These are phyloP conservation scores for Crotalus adamanteus DNA, from an alignment of 2,797 vertebrate genomes.

Conservation along the genomic window DNA sequence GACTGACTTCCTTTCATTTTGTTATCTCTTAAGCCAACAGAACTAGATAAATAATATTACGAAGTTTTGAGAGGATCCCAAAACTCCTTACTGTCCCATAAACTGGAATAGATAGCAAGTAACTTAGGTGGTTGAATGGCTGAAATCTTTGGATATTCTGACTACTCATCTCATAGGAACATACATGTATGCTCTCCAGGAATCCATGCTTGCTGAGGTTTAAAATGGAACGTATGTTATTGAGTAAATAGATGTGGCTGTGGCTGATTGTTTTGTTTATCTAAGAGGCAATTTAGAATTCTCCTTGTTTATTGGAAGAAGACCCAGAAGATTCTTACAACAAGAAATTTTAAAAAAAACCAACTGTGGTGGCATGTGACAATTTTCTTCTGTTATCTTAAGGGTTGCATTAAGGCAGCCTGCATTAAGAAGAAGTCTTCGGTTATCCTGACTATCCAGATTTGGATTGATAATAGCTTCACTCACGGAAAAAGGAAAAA, in stretches of 20 bases:
- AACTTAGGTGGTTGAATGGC: not conserved
- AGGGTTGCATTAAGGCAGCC: not conserved
- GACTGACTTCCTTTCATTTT: not conserved
- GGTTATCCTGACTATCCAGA: not conserved
- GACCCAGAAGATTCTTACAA: slow-evolving; percentile 64
- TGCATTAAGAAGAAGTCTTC: not conserved
- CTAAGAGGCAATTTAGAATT: slow-evolving; percentile 71
- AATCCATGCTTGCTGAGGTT: not conserved
- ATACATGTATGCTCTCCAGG: not conserved
- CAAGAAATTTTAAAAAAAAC: slow-evolving; percentile 13
- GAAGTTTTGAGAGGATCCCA: not conserved
- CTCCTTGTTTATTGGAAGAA: slow-evolving; percentile 67
- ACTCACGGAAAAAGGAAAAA: rapidly evolving
- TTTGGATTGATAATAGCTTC: rapidly evolving
- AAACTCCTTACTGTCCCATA: not conserved
- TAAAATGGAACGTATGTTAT: slow-evolving; percentile 31
- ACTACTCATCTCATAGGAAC: not conserved
- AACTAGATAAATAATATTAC: not conserved
- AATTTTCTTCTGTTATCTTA: slow-evolving; percentile 52
- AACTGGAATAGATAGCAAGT: not conserved
- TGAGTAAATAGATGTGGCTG: slow-evolving; percentile 61
- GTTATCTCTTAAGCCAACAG: not conserved
- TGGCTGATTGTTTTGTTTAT: slow-evolving; percentile 69
- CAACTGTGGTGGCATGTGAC: slow-evolving; percentile 50
- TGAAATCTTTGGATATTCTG: not conserved